Percentiles rank a stretch among this genome's conserved stretches.
These are phyloP conservation scores for Trachemys scripta DNA, from an alignment of 2,113 vertebrate genomes.

Conservation along the genomic window DNA sequence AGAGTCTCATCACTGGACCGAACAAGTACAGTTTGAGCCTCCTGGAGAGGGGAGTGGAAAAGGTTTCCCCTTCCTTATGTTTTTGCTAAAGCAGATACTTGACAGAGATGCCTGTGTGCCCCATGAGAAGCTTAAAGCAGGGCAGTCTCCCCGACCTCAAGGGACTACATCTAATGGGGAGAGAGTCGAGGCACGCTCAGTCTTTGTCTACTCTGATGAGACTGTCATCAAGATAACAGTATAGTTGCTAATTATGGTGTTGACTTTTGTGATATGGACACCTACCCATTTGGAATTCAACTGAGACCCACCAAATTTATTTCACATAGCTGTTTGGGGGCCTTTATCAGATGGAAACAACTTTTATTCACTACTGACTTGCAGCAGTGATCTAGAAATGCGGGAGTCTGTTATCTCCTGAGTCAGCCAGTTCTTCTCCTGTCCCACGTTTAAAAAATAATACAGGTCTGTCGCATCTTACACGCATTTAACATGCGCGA, in stretches of 20 bases:
- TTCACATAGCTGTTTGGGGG: neutral
- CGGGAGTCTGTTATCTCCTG: neutral
- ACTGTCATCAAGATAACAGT: accelerated
- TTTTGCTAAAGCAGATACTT: neutral
- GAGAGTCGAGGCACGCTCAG: neutral
- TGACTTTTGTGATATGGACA: neutral
- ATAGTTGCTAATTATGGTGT: neutral
- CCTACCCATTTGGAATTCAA: neutral
- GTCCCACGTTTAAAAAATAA: neutral
- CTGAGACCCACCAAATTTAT: neutral
- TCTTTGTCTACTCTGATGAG: accelerated
- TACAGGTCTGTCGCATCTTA: too few species aligned
- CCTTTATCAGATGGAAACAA: neutral
- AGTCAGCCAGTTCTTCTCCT: neutral
- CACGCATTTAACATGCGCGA: too few species aligned
- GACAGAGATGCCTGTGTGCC: neutral
- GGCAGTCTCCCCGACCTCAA: neutral
- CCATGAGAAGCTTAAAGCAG: neutral
- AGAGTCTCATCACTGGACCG: neutral
- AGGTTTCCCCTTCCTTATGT: neutral
- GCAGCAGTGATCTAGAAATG: neutral
- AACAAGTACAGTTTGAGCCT: neutral
- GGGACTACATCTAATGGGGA: accelerated
- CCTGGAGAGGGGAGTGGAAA: neutral
- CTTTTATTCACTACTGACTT: neutral